Percentiles rank a stretch among this genome's conserved stretches.
These are phyloP conservation scores for Prietella phreatophila DNA, from an alignment of 2,113 vertebrate species.

Conservation along the genomic window DNA sequence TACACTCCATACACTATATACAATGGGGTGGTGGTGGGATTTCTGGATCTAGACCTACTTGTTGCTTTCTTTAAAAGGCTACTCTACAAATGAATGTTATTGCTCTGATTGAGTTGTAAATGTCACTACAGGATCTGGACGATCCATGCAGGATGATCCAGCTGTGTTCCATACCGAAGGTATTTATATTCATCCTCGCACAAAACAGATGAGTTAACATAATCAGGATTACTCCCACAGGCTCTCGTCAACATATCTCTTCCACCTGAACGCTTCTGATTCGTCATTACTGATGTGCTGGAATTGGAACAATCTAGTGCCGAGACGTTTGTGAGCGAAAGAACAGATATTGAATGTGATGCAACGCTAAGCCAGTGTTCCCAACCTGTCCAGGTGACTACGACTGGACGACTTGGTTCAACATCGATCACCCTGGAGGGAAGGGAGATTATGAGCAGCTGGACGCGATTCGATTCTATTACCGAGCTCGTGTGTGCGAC, in stretches of 20 bases:
- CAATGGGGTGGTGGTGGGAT: no score
- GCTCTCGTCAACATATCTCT: not conserved
- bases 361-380: no score
- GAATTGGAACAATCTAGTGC: not conserved
- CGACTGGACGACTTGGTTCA: slow-evolving; percentile 88
- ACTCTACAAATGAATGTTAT: not conserved
- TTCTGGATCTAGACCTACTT: not conserved
- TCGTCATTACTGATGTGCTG: not conserved
- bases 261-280: not conserved
- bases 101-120: not conserved
- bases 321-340: not conserved
- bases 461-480: slow-evolving; percentile 85
- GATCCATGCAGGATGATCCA: slow-evolving; percentile 30
- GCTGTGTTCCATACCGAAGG: slow-evolving; percentile 57
- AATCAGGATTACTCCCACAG: not conserved
- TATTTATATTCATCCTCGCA: slow-evolving; percentile 49
- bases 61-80: not conserved
- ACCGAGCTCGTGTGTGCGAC: slow-evolving; percentile 76
- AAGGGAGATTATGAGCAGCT: slow-evolving; percentile 84
- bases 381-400: slow-evolving; percentile 65
- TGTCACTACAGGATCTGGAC: no score
- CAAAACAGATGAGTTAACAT: not conserved
- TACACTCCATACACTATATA: no score
- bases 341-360: not conserved
- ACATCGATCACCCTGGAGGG: slow-evolving; percentile 86